Percentiles rank a stretch among this genome's conserved stretches.
Evolutionary conservation across 1,140 invertebrate species (phyloP).

Genomic region (Anadara kagoshimensis): DNA sequence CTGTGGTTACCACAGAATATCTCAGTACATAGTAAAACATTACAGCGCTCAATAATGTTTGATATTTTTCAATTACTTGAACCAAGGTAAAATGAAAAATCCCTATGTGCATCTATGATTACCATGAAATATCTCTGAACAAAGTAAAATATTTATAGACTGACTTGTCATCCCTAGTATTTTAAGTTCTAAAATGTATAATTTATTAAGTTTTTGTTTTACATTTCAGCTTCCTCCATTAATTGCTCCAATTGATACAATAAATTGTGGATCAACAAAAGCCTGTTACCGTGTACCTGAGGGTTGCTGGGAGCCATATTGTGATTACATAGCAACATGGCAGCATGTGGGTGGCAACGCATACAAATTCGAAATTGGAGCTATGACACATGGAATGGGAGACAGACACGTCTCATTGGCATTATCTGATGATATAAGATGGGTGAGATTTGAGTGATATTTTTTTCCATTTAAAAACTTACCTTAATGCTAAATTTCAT

Average conservation of each 20-base stretch:
- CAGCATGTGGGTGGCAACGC: slow-evolving; percentile 14
- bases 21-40: no score
- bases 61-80: no score
- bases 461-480: background rate
- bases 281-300: slow-evolving; percentile 68
- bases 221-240: slow-evolving; percentile 38
- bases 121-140: no score
- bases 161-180: no score
- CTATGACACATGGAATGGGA: slow-evolving; percentile 52
- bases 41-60: no score
- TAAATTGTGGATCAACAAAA: slow-evolving; percentile 62
- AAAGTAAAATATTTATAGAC: no score
- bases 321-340: slow-evolving; percentile 71
- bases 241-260: slow-evolving; percentile 54
- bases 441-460: slow-evolving; percentile 47
- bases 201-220: background rate
- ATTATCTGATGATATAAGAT: slow-evolving; percentile 64
- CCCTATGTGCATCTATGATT: no score
- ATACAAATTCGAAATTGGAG: slow-evolving; percentile 60
- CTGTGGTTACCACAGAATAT: no score
- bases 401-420: slow-evolving; percentile 62
- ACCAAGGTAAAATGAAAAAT: no score
- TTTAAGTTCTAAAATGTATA: no score
- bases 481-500: no score
- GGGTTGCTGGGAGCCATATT: slow-evolving; percentile 62